These are phyloP conservation scores for Leptestheria dahalacensis DNA, from an alignment of 1,140 invertebrate genomes.

Conservation along the genomic window DNA sequence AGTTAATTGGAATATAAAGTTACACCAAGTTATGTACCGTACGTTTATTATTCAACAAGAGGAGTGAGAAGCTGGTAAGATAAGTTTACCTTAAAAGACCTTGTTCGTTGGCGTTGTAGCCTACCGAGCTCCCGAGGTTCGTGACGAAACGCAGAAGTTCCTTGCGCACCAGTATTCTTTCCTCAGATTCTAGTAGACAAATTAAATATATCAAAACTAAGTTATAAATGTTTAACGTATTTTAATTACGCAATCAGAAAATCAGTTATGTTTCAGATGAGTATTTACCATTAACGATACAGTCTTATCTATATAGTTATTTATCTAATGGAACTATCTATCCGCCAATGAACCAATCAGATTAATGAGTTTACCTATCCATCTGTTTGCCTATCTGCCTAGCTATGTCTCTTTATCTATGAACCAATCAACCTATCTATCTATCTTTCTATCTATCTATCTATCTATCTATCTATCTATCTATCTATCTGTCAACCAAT, in stretches of 20 bases:
- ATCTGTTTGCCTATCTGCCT: too few relatives aligned
- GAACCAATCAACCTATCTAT: too few relatives aligned
- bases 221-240: neutral
- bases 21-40: neutral
- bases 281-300: too few relatives aligned
- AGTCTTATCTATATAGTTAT: too few relatives aligned
- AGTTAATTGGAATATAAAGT: neutral
- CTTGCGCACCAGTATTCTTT: constrained; percentile 28
- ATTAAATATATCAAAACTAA: neutral
- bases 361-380: too few relatives aligned
- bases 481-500: too few relatives aligned
- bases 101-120: constrained; percentile 36
- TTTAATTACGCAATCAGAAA: neutral
- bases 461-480: too few relatives aligned
- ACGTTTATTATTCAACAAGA: neutral
- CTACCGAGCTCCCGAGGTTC: constrained; percentile 35
- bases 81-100: constrained; percentile 34
- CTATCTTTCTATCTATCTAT: too few relatives aligned
- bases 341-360: too few relatives aligned
- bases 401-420: too few relatives aligned
- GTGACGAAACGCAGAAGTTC: constrained; percentile 35
- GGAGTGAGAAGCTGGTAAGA: constrained; percentile 5
- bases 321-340: too few relatives aligned
- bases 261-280: too few relatives aligned
- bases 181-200: constrained; percentile 13